Percentiles rank a stretch among this genome's conserved stretches.
phyloP scores from a whole-genome alignment of 2,113 vertebrate genomes.

The Sander vitreus region DNA sequence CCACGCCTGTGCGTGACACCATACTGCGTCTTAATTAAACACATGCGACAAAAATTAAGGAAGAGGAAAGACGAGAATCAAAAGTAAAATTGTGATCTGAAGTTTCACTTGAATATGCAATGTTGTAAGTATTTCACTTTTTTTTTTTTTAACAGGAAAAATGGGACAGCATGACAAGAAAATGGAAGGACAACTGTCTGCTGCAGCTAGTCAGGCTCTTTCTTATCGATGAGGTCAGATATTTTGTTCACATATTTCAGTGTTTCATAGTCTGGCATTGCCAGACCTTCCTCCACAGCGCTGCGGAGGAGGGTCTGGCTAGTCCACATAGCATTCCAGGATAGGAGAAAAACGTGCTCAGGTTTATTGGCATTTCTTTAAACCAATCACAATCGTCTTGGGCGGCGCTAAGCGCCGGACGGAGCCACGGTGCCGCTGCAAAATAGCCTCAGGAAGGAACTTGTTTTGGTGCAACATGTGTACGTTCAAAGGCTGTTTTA shows the following conservation, averaged over 20 bases:
- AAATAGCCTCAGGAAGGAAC: too few relatives aligned
- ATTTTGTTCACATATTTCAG: constrained; percentile 3
- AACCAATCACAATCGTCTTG: too few relatives aligned
- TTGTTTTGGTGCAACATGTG: too few relatives aligned
- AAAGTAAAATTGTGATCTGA: not conserved
- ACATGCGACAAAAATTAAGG: not conserved
- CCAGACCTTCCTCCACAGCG: too few relatives aligned
- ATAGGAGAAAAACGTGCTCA: too few relatives aligned
- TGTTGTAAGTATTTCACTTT: constrained; percentile 19
- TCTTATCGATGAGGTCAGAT: constrained; percentile 93
- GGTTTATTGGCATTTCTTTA: too few relatives aligned
- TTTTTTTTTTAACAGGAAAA: constrained; percentile 89
- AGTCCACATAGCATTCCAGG: too few relatives aligned
- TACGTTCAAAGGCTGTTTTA: too few relatives aligned
- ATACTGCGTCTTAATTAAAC: not conserved
- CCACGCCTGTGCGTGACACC: constrained; percentile 91
- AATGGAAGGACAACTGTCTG: constrained; percentile 94
- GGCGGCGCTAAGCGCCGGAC: too few relatives aligned
- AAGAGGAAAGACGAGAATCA: not conserved
- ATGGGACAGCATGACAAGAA: constrained; percentile 99
- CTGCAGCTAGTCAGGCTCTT: constrained; percentile 93
- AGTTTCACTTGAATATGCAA: not conserved
- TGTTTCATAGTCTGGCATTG: too few relatives aligned
- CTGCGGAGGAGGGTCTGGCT: too few relatives aligned
- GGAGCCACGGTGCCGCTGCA: too few relatives aligned